Percentiles rank a stretch among this genome's conserved stretches.
These are phyloP conservation scores for Lepidocyrtinus sp. DNA, from an alignment of 2,888 invertebrate genomes.

Conservation along the genomic window DNA sequence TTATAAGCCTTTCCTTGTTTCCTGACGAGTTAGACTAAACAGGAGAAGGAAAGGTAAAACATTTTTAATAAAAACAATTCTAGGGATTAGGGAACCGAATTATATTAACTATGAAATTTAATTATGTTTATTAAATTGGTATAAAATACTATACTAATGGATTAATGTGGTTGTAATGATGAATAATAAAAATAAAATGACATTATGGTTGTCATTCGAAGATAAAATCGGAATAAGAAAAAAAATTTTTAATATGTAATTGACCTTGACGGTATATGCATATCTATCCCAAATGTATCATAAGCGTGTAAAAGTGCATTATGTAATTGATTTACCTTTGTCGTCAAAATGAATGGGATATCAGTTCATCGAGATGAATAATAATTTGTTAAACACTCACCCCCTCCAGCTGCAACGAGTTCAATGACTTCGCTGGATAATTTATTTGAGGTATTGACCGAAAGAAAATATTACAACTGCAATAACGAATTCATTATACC, in stretches of 20 bases:
- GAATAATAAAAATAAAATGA: constrained; percentile 52
- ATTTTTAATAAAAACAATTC: background rate
- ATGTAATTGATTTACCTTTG: background rate
- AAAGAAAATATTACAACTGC: background rate
- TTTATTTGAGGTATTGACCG: background rate
- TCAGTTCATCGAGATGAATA: background rate
- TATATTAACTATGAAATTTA: constrained; percentile 37
- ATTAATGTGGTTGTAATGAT: constrained; percentile 55
- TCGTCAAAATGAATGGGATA: background rate
- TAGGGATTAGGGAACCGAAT: constrained; percentile 51
- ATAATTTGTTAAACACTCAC: background rate
- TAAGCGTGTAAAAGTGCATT: background rate
- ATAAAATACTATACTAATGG: constrained; percentile 12
- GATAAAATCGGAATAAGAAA: background rate
- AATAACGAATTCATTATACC: background rate
- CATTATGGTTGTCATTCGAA: constrained; percentile 47
- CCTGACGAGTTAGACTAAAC: constrained; percentile 3
- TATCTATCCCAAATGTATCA: background rate
- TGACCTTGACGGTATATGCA: background rate
- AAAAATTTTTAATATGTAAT: background rate
- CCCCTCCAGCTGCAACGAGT: background rate
- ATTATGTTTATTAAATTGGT: constrained; percentile 18
- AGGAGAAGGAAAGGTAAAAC: constrained; percentile 14
- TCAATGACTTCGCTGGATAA: background rate
- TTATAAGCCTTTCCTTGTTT: constrained; percentile 25